Percentiles rank a stretch among this genome's conserved stretches.
phyloP scores from a whole-genome alignment of 1,140 invertebrate species.

The Palaemon carinicauda region DNA sequence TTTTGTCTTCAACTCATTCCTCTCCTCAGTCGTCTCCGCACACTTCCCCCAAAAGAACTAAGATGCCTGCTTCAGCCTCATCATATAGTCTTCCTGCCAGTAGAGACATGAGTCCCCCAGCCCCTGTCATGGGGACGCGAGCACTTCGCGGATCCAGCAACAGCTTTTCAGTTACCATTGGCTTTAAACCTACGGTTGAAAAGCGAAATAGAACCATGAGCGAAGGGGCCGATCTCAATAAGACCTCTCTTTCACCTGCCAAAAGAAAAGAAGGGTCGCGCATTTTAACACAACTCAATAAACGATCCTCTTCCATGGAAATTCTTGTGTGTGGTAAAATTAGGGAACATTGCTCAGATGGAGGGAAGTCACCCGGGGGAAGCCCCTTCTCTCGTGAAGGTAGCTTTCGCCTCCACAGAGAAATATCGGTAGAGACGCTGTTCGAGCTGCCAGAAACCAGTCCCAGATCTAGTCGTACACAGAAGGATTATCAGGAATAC shows the following conservation, averaged over 20 bases:
- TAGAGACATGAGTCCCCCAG: constrained; percentile 19
- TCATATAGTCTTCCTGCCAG: constrained; percentile 33
- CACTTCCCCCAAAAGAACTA: constrained; percentile 25
- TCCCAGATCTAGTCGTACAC: neutral
- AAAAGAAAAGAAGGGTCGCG: constrained; percentile 19
- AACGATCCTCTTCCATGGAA: constrained; percentile 58
- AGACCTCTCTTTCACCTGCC: neutral
- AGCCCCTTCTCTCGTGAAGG: constrained; percentile 55
- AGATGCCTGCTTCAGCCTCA: constrained; percentile 23
- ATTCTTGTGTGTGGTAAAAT: constrained; percentile 58
- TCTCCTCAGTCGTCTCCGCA: constrained; percentile 45
- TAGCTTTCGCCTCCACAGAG: constrained; percentile 55
- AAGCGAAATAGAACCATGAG: constrained; percentile 45
- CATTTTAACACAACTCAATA: constrained; percentile 41
- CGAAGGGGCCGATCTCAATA: constrained; percentile 40
- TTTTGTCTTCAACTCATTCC: constrained; percentile 22
- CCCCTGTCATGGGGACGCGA: constrained; percentile 53
- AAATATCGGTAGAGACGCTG: constrained; percentile 58
- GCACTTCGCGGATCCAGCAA: constrained; percentile 43
- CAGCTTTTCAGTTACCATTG: constrained; percentile 57
- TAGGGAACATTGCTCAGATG: constrained; percentile 50
- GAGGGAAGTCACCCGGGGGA: constrained; percentile 18
- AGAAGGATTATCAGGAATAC: constrained; percentile 55
- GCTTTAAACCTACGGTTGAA: constrained; percentile 53
- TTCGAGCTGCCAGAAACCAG: constrained; percentile 50